These are phyloP conservation scores for Lethocerus indicus DNA, from an alignment of 1,140 invertebrate species.

Conservation along the genomic window DNA sequence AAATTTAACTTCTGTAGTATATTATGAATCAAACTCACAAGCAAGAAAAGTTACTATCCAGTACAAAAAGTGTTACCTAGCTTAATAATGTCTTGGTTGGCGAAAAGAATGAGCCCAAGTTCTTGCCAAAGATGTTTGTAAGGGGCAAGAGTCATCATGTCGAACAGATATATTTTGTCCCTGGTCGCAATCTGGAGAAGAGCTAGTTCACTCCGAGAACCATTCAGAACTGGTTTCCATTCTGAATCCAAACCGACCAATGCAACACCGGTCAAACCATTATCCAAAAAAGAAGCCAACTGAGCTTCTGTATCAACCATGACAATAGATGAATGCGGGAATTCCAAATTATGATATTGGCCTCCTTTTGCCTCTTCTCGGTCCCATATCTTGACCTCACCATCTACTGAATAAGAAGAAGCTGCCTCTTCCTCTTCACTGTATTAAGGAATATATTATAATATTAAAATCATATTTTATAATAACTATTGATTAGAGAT, in stretches of 20 bases:
- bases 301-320: slow-evolving; percentile 29
- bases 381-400: background rate
- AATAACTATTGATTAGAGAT: no score
- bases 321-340: slow-evolving; percentile 29
- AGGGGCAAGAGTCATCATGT: slow-evolving; percentile 39
- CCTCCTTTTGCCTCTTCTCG: background rate
- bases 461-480: no score
- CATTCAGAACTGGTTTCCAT: slow-evolving; percentile 59
- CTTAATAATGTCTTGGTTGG: slow-evolving; percentile 47
- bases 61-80: slow-evolving; percentile 35
- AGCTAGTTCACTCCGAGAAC: slow-evolving; percentile 32
- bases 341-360: slow-evolving; percentile 29
- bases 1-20: no score
- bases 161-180: slow-evolving; percentile 47
- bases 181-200: slow-evolving; percentile 56
- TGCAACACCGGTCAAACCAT: slow-evolving; percentile 15
- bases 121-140: slow-evolving; percentile 31
- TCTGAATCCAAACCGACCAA: slow-evolving; percentile 61
- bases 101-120: slow-evolving; percentile 34
- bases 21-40: no score
- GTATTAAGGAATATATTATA: slow-evolving; percentile 26
- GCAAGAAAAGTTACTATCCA: no score
- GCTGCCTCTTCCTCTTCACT: slow-evolving; percentile 22
- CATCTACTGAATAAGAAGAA: slow-evolving; percentile 1
- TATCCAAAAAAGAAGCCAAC: slow-evolving; percentile 22